These are phyloP conservation scores for Limenitis camilla DNA, from an alignment of 2,888 invertebrate genomes.

Conservation along the genomic window DNA sequence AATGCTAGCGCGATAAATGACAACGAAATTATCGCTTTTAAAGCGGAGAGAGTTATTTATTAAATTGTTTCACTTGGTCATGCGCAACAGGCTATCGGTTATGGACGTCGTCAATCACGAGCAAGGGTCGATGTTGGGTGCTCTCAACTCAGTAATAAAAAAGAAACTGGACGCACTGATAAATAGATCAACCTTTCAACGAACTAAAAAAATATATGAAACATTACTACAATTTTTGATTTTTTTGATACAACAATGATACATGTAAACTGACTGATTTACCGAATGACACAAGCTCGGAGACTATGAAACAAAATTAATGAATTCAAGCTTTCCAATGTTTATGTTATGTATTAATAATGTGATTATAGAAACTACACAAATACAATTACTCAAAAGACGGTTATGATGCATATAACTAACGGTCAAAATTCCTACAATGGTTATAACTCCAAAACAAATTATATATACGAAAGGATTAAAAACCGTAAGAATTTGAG, in stretches of 20 bases:
- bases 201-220: constrained; percentile 7
- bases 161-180: constrained; percentile 33
- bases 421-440: background rate
- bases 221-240: background rate
- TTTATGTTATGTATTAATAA: too few species aligned
- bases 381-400: background rate
- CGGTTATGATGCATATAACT: background rate
- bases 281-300: too few species aligned
- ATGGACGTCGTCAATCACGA: constrained; percentile 49
- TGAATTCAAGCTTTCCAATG: too few species aligned
- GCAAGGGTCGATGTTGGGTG: constrained; percentile 22
- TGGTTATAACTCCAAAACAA: constrained; percentile 4
- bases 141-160: constrained; percentile 29
- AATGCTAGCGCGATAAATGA: constrained; percentile 39
- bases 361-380: background rate
- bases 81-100: constrained; percentile 43
- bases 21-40: constrained; percentile 62
- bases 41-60: constrained; percentile 44
- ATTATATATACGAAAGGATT: constrained; percentile 7
- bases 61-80: constrained; percentile 36
- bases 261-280: too few species aligned
- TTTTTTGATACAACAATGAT: too few species aligned
- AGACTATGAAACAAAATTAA: too few species aligned
- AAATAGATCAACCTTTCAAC: constrained; percentile 39
- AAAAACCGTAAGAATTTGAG: constrained; percentile 15